Percentiles rank a stretch among this genome's conserved stretches.
These are phyloP conservation scores for Ecdyonurus torrentis DNA, from an alignment of 2,888 invertebrate genomes.

Conservation along the genomic window DNA sequence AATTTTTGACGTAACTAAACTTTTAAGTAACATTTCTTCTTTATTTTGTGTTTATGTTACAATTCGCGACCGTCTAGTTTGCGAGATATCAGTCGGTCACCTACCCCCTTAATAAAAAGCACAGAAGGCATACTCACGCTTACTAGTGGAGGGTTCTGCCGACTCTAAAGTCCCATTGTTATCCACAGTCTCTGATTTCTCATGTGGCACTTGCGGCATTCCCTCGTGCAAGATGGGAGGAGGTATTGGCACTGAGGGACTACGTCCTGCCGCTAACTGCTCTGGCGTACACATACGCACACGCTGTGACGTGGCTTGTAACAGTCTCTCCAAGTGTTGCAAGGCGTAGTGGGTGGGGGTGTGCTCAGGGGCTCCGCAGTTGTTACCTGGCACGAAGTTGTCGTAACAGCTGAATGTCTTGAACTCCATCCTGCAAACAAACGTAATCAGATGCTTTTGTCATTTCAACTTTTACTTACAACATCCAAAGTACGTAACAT, in stretches of 20 bases:
- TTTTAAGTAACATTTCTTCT: no score
- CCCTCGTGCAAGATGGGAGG: not conserved
- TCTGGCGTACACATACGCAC: conserved; percentile 12
- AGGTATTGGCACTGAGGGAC: not conserved
- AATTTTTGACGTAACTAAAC: no score
- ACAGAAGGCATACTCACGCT: no score
- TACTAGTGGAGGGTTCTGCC: not conserved
- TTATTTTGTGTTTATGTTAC: no score
- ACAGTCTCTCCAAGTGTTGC: conserved; percentile 46
- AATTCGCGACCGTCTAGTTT: no score
- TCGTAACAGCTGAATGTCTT: conserved; percentile 75
- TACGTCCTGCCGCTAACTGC: conserved; percentile 5
- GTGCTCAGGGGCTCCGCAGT: conserved; percentile 67
- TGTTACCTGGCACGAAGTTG: conserved; percentile 70
- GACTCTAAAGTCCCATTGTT: not conserved
- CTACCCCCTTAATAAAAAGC: no score
- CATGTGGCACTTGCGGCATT: not conserved
- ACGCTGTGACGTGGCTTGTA: conserved; percentile 20
- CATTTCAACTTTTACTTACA: no score
- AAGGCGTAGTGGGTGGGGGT: conserved; percentile 53
- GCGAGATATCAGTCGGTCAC: no score
- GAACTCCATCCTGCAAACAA: conserved; percentile 48
- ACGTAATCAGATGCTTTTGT: no score
- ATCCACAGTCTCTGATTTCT: not conserved
- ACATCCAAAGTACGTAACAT: no score